phyloP scores from a whole-genome alignment of 2,888 invertebrate species.

The Lysandra coridon region DNA sequence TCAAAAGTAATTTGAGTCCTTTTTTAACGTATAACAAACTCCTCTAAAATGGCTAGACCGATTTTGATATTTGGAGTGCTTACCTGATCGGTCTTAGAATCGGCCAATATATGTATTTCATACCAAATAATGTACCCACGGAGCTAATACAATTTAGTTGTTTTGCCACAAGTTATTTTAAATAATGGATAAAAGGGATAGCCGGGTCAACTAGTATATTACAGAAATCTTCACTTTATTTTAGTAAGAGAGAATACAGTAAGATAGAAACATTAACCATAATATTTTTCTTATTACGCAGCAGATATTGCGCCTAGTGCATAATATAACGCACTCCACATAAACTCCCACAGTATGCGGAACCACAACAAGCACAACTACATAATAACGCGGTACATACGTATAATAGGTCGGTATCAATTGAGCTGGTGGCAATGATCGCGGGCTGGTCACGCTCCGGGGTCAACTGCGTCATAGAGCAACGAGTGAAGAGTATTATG shows the following conservation, averaged over 20 bases:
- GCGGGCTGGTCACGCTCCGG: conserved; percentile 67
- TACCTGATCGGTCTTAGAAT: no score
- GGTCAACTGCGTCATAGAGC: conserved; percentile 70
- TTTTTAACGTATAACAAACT: no score
- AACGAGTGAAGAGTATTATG: conserved; percentile 37
- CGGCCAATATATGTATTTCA: no score
- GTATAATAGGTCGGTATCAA: conserved; percentile 45
- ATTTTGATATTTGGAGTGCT: no score
- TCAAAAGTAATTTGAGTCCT: no score
- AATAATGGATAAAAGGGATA: no score
- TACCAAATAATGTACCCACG: no score
- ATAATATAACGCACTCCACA: conserved; percentile 13
- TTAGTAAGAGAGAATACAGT: neutral
- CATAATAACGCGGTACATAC: conserved; percentile 33
- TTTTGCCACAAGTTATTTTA: no score
- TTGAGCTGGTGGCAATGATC: conserved; percentile 74
- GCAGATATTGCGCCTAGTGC: neutral
- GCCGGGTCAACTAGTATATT: no score
- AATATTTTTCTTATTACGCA: neutral
- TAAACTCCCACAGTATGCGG: conserved; percentile 35
- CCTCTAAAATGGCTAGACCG: no score
- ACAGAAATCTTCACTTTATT: no score
- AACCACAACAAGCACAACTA: conserved; percentile 33
- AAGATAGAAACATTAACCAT: neutral
- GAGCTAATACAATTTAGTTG: no score